A percentile compares a stretch with the other conserved stretches of the same genome.
Conservation (phyloP, 2,113 vertebrate species). For the Cyanocitta stelleri region DNA sequence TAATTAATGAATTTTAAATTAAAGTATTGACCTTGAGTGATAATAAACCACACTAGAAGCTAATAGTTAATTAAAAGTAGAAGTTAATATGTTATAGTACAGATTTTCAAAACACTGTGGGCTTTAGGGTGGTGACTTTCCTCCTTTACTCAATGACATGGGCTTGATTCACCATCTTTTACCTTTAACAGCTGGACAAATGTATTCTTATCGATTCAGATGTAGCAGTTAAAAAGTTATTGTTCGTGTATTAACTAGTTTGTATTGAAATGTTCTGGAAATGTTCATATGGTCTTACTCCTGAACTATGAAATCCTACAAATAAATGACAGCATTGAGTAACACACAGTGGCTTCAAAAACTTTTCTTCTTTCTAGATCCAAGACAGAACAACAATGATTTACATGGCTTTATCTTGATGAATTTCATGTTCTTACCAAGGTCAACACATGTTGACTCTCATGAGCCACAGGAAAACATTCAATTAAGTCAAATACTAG, state of each 20-base stretch:
- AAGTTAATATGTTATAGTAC: background rate
- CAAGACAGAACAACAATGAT: background rate
- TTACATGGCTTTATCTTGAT: background rate
- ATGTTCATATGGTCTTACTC: background rate
- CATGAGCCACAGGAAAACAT: background rate
- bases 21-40: slow-evolving; percentile 8
- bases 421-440: background rate
- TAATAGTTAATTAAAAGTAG: background rate
- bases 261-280: background rate
- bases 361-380: background rate
- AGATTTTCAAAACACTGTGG: background rate
- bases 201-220: background rate
- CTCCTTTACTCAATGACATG: background rate
- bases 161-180: background rate
- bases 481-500: background rate
- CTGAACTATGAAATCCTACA: background rate
- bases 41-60: background rate
- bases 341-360: background rate
- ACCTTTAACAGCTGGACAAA: background rate
- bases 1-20: slow-evolving; percentile 24
- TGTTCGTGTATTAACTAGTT: background rate
- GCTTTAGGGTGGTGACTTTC: background rate
- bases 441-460: background rate
- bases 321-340: background rate
- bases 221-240: background rate